A percentile compares a stretch with the other conserved stretches of the same genome.
Conservation (phyloP, 2,888 invertebrate species). For the Ametastegia equiseti region DNA sequence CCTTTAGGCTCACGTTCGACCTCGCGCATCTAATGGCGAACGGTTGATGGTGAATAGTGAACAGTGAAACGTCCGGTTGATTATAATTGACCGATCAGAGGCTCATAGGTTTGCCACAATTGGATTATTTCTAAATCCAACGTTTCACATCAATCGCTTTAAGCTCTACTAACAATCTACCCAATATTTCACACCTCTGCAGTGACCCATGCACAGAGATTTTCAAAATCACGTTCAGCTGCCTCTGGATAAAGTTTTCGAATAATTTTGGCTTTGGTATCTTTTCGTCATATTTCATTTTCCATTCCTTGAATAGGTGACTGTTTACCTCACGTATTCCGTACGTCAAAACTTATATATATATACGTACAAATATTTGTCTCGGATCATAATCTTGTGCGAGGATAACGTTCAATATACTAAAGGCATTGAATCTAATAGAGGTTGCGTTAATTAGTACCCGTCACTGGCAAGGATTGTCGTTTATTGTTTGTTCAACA, state of each 20-base stretch:
- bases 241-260: not conserved
- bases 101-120: conserved; percentile 23
- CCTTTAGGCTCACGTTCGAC: conserved; percentile 13
- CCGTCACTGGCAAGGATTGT: not conserved
- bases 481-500: not conserved
- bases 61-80: conserved; percentile 19
- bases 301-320: too few relatives aligned
- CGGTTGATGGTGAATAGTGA: conserved; percentile 10
- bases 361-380: too few relatives aligned
- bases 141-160: conserved; percentile 23
- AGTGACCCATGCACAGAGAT: not conserved
- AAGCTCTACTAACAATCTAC: not conserved
- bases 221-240: not conserved
- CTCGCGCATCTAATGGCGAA: conserved; percentile 6
- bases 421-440: too few relatives aligned
- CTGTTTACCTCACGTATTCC: too few relatives aligned
- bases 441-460: too few relatives aligned
- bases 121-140: conserved; percentile 37
- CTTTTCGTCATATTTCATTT: too few relatives aligned
- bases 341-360: too few relatives aligned
- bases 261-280: too few relatives aligned
- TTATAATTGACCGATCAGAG: conserved; percentile 42
- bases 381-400: too few relatives aligned
- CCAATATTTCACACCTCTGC: not conserved
- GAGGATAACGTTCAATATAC: too few relatives aligned